Percentiles rank a stretch among this genome's conserved stretches.
These are phyloP conservation scores for Epinotia bilunana DNA, from an alignment of 2,888 invertebrate genomes.

Conservation along the genomic window DNA sequence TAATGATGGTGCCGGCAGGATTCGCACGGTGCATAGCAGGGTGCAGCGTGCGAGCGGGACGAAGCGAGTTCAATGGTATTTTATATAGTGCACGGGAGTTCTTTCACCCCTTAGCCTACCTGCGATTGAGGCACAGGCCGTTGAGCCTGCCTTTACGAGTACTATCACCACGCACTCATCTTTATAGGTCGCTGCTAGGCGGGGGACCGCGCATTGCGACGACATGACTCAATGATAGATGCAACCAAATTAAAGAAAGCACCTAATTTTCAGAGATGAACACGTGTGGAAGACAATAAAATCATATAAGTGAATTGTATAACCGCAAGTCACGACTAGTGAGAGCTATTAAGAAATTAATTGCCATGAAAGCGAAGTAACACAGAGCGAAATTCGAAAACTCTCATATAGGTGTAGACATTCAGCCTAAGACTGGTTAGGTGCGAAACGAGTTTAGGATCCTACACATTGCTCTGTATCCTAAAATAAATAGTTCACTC, in stretches of 20 bases:
- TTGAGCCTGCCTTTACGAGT: slow-evolving; percentile 76
- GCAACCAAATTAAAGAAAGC: background rate
- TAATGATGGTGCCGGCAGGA: slow-evolving; percentile 75
- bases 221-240: slow-evolving; percentile 12
- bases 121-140: slow-evolving; percentile 84
- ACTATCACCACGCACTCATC: slow-evolving; percentile 78
- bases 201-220: slow-evolving; percentile 6
- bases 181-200: slow-evolving; percentile 80
- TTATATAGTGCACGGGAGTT: slow-evolving; percentile 84
- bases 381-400: slow-evolving; percentile 21
- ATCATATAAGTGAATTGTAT: slow-evolving; percentile 9
- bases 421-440: slow-evolving; percentile 34
- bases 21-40: slow-evolving; percentile 77
- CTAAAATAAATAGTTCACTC: background rate
- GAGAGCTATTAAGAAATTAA: slow-evolving; percentile 29
- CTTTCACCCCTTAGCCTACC: slow-evolving; percentile 85
- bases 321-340: slow-evolving; percentile 22
- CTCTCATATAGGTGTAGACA: slow-evolving; percentile 3
- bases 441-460: background rate
- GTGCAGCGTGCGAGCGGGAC: slow-evolving; percentile 75
- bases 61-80: slow-evolving; percentile 83
- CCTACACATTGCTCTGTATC: background rate
- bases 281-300: background rate
- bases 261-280: background rate
- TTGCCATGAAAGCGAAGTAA: slow-evolving; percentile 24